Evolutionary conservation across 53 echinoderm and acorn worm genomes (phyloP), one percentile per base, ranked within the genome.

Genomic region (Mesocentrotus franciscanus): DNA sequence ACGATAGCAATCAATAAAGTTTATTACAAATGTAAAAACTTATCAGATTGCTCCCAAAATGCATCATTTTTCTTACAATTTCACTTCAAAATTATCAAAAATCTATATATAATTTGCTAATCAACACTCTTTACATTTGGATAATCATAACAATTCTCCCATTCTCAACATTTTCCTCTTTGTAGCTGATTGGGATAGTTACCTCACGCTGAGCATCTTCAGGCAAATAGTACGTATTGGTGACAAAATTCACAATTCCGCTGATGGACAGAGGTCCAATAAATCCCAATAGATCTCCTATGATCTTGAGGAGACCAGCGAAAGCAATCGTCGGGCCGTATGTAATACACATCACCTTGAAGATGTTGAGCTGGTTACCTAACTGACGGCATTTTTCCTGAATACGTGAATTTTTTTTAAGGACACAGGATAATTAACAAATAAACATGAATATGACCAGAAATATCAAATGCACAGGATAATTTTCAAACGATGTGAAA

Each of bases 221-320:
- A 10, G 95, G 26, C 22, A 84, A 20, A 34, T 96, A 97, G 29
- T 93, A 79, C 24, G 96, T 93, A 6, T 35, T 61, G 26, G 93
- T 96, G 55, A 95, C 96, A 79, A 96, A 97, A 24, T 57, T 59
- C 42, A 97, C 96, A 66, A 97, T 97, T 13, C 81, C 96, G 8
- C 97, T 94, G 49, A 97, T 95, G 36, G 81, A 56, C n/a, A 97
- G 7, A 26, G 97, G 97, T 34, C 96, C 96, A 33, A 97, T n/a
- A 27, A 96, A 91, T 11, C 64, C 61, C 42, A 96, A 57, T 33
- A 96, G 33, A 60, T 97, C 96, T 0, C 90, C 96, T 10, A 89
- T 39, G 20, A 97, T 59, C 87, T 97, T 96, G 32, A 97, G 62
- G 70, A 97, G 20, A 62, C 95, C 79, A 16, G 96, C 72, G 9